Evolutionary conservation across 1,140 invertebrate species (phyloP), one percentile per base, ranked within the genome.

Genomic region (Drosophila suzukii): DNA sequence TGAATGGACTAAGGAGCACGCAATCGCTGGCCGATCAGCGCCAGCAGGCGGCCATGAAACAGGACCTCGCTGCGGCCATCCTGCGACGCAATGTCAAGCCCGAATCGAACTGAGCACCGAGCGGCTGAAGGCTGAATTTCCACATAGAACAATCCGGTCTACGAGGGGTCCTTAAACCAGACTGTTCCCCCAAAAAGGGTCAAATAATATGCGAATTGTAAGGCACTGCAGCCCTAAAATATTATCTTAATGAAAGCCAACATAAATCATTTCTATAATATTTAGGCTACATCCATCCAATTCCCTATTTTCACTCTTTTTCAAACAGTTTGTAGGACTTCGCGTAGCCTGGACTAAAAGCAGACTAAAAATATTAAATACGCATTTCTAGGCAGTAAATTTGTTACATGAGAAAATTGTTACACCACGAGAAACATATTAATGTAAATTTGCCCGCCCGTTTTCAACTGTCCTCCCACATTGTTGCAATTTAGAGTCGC

Each of bases 1-100:
- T 99, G 13, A 99, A 99, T 91, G 98, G 98, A n/a, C 93, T 99
- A 68, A 95, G 99, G 51, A 98, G 97, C 46, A 95, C 97, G 60
- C 95, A 97, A 88, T 95, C 97, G 2, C 93, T 98, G 34, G 95
- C 96, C 15, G 97, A 98, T 92, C 96, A 96, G 77, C 95, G 95
- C 78, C 95, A 96, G 84, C 96, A 97, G 88, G 95, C 95, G 41
- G 96, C 96, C 24, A 93, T 99, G 66, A 95, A 96, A 88, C 96
- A 97, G 91, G 97, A 99, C 92, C 94, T 99, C 56, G 97, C 96
- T 7, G 94, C 94, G 27, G 97, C 96, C 46, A 93, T 98, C 61
- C 95, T 97, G 91, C 95, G 95, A 84, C 94, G 97, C 55, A 92
- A 91, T 73, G 91, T 92, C 30, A 92, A 92, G 65, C 88, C 90